These are phyloP conservation scores for Drosophila persimilis DNA, from an alignment of 1,140 invertebrate species.

Conservation along the genomic window DNA sequence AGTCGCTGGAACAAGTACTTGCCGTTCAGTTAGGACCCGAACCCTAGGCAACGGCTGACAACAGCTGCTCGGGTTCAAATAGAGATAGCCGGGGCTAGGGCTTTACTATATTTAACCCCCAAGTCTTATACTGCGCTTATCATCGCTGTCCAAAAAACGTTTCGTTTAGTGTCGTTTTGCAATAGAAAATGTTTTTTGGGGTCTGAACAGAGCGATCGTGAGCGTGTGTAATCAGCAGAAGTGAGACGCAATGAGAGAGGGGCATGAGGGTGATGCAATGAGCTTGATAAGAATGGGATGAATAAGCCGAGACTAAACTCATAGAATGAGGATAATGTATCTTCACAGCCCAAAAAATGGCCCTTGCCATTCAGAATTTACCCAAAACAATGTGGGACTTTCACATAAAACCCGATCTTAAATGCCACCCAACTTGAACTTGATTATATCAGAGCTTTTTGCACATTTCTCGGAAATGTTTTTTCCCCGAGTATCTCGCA, in stretches of 20 bases:
- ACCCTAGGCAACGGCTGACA: slow-evolving; percentile 8
- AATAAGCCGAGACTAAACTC: too few species aligned
- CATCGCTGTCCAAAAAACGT: slow-evolving; percentile 12
- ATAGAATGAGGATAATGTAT: neutral
- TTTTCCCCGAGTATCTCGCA: slow-evolving; percentile 37
- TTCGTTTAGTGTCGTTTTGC: slow-evolving; percentile 3
- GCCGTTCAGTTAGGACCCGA: slow-evolving; percentile 32
- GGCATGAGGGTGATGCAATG: too few species aligned
- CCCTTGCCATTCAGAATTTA: slow-evolving; percentile 10
- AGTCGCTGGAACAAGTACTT: slow-evolving; percentile 1
- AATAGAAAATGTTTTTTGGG: slow-evolving; percentile 3
- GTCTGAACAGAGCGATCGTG: neutral
- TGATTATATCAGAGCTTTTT: slow-evolving; percentile 12
- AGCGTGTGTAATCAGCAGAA: too few species aligned
- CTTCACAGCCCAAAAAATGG: too few species aligned
- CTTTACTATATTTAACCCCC: neutral
- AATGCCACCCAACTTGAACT: slow-evolving; percentile 11
- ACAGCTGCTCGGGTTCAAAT: slow-evolving; percentile 7
- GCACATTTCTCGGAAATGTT: slow-evolving; percentile 36
- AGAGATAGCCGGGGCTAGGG: neutral
- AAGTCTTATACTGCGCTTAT: slow-evolving; percentile 3
- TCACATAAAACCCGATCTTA: slow-evolving; percentile 30
- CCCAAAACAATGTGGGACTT: slow-evolving; percentile 27
- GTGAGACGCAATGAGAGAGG: too few species aligned
- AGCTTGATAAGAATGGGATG: too few species aligned